Evolutionary conservation across 64 coral and sea anemone species (phyloP), one percentile per base, ranked within the genome.

Genomic region (Trachythela sp.): DNA sequence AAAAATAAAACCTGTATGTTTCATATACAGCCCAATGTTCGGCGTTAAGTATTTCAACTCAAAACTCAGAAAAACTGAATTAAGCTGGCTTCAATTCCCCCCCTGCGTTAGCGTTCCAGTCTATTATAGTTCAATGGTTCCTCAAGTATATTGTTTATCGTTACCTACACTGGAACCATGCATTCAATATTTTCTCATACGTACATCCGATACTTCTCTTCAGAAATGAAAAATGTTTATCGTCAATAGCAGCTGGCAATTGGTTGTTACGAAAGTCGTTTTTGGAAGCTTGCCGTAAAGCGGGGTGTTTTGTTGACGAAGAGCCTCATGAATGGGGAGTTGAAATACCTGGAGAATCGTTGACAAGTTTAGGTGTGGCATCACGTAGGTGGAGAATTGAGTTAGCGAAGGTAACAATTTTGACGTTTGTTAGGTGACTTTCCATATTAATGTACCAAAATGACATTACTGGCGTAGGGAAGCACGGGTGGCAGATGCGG

Each of bases 251-350:
- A 15, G 96, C 96, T 52, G 96, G 93, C 13, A 99, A 95, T 88
- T 99, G 96, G 96, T 87, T 99, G 8, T 86, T 99, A 0, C 96
- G 92, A 83, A 99, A 99, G 87, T 99, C 96, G 2, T 99, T 89
- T 71, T 58, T 99, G 83, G 96, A 99, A 87, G 91, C 91, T 10
- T 93, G 96, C 64, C 91, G 96, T 7, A 88, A 93, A n/a, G 89
- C 86, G 0, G 93, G 91, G 0, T 85, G 64, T 84, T 99, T 99
- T 85, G 91, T 99, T 13, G 77, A 90, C 2, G 96, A 99, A 83
- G 86, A 90, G 38, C 84, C 87, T 7, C 96, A 99, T 76, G 96
- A 99, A 75, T 99, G 96, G 96, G 96, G 93, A 1, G 83, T 77
- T 38, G 93, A 99, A 34, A 49, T 93, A 2, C 86, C 91, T 22